Conservation (phyloP, 2,888 invertebrate genomes). For the Apamea crenata region DNA sequence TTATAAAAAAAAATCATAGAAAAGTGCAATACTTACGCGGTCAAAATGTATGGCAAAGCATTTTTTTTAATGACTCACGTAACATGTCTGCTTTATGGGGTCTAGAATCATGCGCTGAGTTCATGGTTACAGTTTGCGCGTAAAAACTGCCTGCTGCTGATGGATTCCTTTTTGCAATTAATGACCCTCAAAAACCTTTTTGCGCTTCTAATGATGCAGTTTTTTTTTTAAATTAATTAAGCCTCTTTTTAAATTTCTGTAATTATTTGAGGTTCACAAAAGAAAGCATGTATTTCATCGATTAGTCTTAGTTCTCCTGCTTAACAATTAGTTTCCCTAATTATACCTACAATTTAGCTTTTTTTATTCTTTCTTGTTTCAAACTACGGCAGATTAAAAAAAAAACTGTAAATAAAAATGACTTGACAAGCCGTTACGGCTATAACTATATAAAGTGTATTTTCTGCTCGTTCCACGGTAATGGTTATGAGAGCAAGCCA, state of each 20-base stretch:
- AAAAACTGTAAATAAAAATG: constrained; percentile 35
- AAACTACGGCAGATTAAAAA: constrained; percentile 3
- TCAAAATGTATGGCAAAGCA: no score
- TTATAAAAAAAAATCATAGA: no score
- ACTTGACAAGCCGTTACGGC: constrained; percentile 34
- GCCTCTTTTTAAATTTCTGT: not conserved
- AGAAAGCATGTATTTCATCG: not conserved
- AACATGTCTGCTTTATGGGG: no score
- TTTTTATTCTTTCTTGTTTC: not conserved
- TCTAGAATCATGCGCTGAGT: no score
- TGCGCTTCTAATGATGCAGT: not conserved
- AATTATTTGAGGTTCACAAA: not conserved
- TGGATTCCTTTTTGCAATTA: no score
- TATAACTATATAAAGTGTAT: constrained; percentile 14
- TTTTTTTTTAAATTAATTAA: no score
- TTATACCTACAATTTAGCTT: not conserved
- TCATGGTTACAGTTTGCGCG: no score
- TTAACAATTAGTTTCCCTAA: not conserved
- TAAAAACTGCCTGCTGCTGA: no score
- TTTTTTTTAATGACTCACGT: no score
- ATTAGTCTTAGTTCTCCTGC: not conserved
- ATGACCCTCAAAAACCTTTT: not conserved
- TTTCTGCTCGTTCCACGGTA: constrained; percentile 37
- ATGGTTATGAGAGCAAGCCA: constrained; percentile 22
- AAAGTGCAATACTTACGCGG: no score